These are phyloP conservation scores for Bergia sp. DNA, from an alignment of 92 coral and sea anemone genomes.

Conservation along the genomic window DNA sequence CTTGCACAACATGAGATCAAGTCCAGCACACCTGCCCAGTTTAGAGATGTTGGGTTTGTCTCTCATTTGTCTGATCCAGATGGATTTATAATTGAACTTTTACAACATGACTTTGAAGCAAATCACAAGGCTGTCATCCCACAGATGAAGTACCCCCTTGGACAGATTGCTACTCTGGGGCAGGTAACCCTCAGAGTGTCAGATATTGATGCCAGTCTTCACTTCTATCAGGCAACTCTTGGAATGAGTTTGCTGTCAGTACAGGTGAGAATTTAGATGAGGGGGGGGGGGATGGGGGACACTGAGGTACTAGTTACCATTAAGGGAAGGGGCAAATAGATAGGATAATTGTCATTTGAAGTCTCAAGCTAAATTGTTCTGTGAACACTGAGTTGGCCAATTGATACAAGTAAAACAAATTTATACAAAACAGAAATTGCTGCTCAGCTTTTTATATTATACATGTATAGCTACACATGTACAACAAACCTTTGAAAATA, in stretches of 20 bases:
- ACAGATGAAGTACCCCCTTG: slow-evolving; percentile 40
- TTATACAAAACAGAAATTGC: too few species aligned
- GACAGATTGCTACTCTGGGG: slow-evolving; percentile 53
- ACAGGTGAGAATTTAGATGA: slow-evolving; percentile 9
- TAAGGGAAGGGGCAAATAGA: neutral
- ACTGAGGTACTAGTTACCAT: neutral
- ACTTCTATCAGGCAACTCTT: slow-evolving; percentile 40
- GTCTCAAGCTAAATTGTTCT: too few species aligned
- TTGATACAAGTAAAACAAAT: too few species aligned
- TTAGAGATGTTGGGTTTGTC: slow-evolving; percentile 58
- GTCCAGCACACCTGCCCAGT: slow-evolving; percentile 48
- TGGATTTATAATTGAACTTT: slow-evolving; percentile 51
- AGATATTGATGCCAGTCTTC: slow-evolving; percentile 43
- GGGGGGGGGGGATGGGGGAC: neutral
- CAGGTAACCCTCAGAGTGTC: slow-evolving; percentile 62
- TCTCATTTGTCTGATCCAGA: slow-evolving; percentile 60
- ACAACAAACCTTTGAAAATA: too few species aligned
- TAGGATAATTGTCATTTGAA: too few species aligned
- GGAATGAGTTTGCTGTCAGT: slow-evolving; percentile 58
- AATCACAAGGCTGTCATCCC: slow-evolving; percentile 34
- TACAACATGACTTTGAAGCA: slow-evolving; percentile 57
- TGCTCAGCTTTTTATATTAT: too few species aligned
- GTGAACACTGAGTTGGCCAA: too few species aligned
- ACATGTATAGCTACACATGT: too few species aligned
- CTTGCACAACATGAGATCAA: slow-evolving; percentile 41